A percentile compares a stretch with the other conserved stretches of the same genome.
Conservation (phyloP, 2,113 vertebrate species). For the Morone saxatilis region DNA sequence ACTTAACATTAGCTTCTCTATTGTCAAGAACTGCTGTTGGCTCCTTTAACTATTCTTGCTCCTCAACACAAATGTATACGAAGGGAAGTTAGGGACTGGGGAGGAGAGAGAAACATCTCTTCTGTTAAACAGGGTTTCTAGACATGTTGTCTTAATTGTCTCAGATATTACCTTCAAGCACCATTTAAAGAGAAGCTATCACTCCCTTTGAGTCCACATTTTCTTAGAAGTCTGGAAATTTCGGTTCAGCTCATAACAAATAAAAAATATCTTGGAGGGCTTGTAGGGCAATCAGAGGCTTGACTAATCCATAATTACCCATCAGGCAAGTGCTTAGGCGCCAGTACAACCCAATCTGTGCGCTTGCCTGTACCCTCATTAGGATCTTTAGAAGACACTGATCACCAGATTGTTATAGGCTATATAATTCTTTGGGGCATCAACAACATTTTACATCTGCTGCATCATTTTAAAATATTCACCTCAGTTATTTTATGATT, state of each 20-base stretch:
- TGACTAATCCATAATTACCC: constrained; percentile 73
- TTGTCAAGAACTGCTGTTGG: background rate
- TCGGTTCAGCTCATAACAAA: constrained; percentile 48
- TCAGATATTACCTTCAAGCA: constrained; percentile 48
- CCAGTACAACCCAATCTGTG: constrained; percentile 44
- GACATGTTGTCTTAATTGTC: constrained; percentile 58
- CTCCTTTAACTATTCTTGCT: background rate
- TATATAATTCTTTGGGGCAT: constrained; percentile 41
- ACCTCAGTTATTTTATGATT: constrained; percentile 16
- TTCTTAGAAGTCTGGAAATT: constrained; percentile 44
- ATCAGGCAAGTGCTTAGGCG: constrained; percentile 62
- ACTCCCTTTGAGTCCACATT: constrained; percentile 38
- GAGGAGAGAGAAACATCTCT: constrained; percentile 35
- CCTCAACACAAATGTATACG: constrained; percentile 26
- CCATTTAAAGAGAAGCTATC: constrained; percentile 42
- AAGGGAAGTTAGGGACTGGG: background rate
- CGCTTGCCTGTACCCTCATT: constrained; percentile 46
- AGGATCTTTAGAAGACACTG: constrained; percentile 29
- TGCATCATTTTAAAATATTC: constrained; percentile 40
- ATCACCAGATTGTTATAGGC: constrained; percentile 51
- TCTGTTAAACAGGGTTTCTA: constrained; percentile 37
- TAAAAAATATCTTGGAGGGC: constrained; percentile 60
- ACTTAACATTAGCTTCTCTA: background rate
- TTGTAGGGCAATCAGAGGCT: constrained; percentile 60
- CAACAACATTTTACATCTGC: constrained; percentile 46